A percentile compares a stretch with the other conserved stretches of the same genome.
These are phyloP conservation scores for Penaeus indicus DNA, from an alignment of 1,140 invertebrate species.

Conservation along the genomic window DNA sequence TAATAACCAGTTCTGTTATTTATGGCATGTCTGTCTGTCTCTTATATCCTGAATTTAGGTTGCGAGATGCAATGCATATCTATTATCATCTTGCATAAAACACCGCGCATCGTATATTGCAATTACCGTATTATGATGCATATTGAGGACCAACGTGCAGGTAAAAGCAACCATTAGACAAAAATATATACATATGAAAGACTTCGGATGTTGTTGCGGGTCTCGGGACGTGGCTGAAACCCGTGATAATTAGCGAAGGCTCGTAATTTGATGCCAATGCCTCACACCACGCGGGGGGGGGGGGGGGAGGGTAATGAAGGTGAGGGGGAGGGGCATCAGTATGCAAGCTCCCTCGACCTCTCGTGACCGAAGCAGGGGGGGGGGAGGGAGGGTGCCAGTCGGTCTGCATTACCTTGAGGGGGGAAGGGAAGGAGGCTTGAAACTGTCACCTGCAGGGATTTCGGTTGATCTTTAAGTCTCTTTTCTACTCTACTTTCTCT, in stretches of 20 bases:
- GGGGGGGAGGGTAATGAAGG: no score
- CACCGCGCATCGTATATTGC: conserved; percentile 56
- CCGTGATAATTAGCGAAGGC: conserved; percentile 28
- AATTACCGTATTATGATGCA: conserved; percentile 60
- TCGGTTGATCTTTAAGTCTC: no score
- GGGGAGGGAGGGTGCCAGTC: no score
- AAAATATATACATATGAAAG: conserved; percentile 50
- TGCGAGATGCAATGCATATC: conserved; percentile 59
- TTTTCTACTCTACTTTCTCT: background rate
- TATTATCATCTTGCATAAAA: conserved; percentile 64
- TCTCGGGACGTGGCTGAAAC: conserved; percentile 27
- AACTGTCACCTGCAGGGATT: no score
- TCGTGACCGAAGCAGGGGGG: no score
- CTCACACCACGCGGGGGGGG: background rate
- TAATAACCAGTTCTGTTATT: conserved; percentile 54
- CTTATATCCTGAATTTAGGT: conserved; percentile 60
- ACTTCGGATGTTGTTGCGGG: conserved; percentile 19
- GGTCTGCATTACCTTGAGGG: no score
- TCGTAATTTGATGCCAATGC: conserved; percentile 4
- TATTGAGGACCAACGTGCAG: conserved; percentile 51
- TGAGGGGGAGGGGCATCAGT: no score
- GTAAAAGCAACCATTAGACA: conserved; percentile 38
- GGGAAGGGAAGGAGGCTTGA: no score
- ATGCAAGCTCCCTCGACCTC: no score
- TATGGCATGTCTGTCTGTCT: conserved; percentile 59